Evolutionary conservation across 1,140 invertebrate species (phyloP), one percentile per base, ranked within the genome.

Genomic region (Acromyrmex charruanus): DNA sequence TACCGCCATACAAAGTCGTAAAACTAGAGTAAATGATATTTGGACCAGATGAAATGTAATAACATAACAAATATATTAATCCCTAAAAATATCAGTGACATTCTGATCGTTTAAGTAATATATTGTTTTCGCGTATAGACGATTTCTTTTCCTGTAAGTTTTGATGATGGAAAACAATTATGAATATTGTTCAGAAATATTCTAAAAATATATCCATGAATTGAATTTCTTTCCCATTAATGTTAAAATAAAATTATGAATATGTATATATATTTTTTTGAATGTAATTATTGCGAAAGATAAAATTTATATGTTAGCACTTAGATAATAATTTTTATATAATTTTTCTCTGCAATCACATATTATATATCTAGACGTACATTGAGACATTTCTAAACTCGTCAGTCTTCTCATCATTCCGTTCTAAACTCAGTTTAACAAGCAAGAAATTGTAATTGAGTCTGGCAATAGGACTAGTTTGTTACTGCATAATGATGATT

Each of bases 391-490:
- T 44, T 51, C 55, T 80, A 49, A 59, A 63, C 16, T 31, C 28
- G 39, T 44, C 39, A 10, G 28, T 44, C 55, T 49, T 74, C 63
- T 84, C n/a, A 12, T 63, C 25, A 4, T 16, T 18, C 39, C n/a
- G 14, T 18, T 49, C 25, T 61, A 51, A 74, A 25, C n/a, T 85
- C n/a, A 21, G 1, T 49, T 49, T 39, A 63, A 63, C 61, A 51
- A 74, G 81, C 79, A 61, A 82, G 31, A 39, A 58, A 51, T 35
- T 18, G 39, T 71, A 87, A 79, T 69, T 79, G 68, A 49, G 21
- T 44, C 51, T 55, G 71, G 82, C 84, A 85, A 88, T 77, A 14
- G n/a, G 35, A 77, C 49, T 69, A 55, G 61, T 68, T 86, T 66
- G 66, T 58, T 72, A 81, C 61, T 51, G 53, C 53, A 44, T 86